A percentile compares a stretch with the other conserved stretches of the same genome.
These are phyloP conservation scores for Spea multiplicata DNA, from an alignment of 2,113 vertebrate species.

Conservation along the genomic window DNA sequence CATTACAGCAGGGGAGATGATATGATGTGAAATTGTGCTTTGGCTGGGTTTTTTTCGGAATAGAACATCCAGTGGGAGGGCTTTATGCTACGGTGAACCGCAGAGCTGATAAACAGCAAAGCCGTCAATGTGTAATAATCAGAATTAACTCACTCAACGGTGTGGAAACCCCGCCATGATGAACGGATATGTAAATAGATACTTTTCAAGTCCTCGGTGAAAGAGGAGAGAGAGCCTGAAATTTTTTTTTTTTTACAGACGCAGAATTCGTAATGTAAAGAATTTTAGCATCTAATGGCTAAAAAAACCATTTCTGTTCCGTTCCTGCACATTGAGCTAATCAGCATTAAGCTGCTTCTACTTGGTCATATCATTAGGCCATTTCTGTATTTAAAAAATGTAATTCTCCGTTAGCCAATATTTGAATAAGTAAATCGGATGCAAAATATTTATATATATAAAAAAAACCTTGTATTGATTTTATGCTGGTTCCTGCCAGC, in stretches of 20 bases:
- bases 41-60: neutral
- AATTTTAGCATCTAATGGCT: neutral
- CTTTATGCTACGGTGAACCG: constrained; percentile 31
- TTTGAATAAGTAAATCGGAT: too few relatives aligned
- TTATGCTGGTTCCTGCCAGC: too few relatives aligned
- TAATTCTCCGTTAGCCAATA: too few relatives aligned
- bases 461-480: too few relatives aligned
- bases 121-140: constrained; percentile 45
- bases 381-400: too few relatives aligned
- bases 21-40: constrained; percentile 35
- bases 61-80: constrained; percentile 18
- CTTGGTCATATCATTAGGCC: too few relatives aligned
- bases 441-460: too few relatives aligned
- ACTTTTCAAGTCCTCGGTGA: neutral
- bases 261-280: neutral
- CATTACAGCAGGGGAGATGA: constrained; percentile 21
- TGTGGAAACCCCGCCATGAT: constrained; percentile 35
- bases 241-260: neutral
- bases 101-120: constrained; percentile 21
- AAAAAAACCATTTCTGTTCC: neutral
- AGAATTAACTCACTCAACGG: constrained; percentile 42
- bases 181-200: constrained; percentile 49
- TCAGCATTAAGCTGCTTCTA: neutral
- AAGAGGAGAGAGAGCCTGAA: neutral
- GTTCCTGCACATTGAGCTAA: neutral